These are phyloP conservation scores for Catostomus latipinnis DNA, from an alignment of 2,797 vertebrate species.

Conservation along the genomic window DNA sequence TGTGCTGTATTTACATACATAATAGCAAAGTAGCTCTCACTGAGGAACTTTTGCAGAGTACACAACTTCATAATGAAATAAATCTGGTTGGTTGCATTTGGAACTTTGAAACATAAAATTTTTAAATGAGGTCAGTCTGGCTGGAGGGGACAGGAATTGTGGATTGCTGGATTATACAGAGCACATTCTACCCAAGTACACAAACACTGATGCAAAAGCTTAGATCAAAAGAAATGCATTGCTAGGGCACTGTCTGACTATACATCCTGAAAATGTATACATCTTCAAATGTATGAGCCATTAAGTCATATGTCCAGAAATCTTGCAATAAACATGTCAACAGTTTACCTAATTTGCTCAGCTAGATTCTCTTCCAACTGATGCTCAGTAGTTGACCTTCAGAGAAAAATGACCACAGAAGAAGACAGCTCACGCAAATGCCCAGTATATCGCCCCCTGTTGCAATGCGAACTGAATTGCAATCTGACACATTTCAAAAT, in stretches of 20 bases:
- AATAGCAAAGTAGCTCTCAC: slow-evolving; percentile 34
- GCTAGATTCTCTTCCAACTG: too few relatives aligned
- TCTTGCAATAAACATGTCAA: too few relatives aligned
- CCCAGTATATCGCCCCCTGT: too few relatives aligned
- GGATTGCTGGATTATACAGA: not conserved
- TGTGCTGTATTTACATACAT: slow-evolving; percentile 48
- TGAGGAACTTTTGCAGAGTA: slow-evolving; percentile 5
- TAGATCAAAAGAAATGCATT: not conserved
- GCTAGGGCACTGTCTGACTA: not conserved
- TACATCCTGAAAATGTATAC: not conserved
- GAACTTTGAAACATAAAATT: slow-evolving; percentile 7
- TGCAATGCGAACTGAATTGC: too few relatives aligned
- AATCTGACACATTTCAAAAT: too few relatives aligned
- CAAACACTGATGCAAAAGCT: not conserved
- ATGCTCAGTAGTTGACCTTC: too few relatives aligned
- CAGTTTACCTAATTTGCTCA: too few relatives aligned
- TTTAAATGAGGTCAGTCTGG: slow-evolving; percentile 26
- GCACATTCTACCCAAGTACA: not conserved
- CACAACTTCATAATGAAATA: not conserved
- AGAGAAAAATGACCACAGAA: too few relatives aligned
- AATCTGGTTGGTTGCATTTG: not conserved
- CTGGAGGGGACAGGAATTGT: not conserved
- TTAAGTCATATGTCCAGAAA: too few relatives aligned
- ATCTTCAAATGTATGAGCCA: not conserved
- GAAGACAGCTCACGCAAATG: too few relatives aligned